Base-by-base conservation (phyloP, 2,888 invertebrate species). In the Stomorhina lunata region DNA sequence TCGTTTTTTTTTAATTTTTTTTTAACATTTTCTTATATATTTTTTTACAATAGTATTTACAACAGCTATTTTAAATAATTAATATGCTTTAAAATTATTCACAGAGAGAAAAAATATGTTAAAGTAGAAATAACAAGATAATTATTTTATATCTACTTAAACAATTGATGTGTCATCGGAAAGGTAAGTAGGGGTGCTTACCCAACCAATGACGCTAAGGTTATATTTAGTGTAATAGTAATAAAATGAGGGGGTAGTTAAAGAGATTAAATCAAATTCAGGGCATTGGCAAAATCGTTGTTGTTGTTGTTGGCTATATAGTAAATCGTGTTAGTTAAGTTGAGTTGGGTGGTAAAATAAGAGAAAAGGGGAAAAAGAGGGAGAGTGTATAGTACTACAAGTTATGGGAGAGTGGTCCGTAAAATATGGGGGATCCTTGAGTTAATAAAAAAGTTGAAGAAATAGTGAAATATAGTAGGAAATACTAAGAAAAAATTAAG, bases 11-110 rank as follows among this genome's bases (percentile, higher is more conserved):
- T 63, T 48, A 61, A 68, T 61, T 53, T 80, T 76, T 65, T 65
- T 20, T 37, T 50, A 45, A 37, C n/a, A 63, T 37, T 69, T 71
- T 50, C 7, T 63, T 37, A 71, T 71, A 15, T 66, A 34, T 37
- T 61, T 68, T n/a, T 73, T 78, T 81, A 68, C 48, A 78, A 73
- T 69, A 66, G 85, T 88, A 89, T 89, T 86, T 89, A 89, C 89
- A 89, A 87, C 86, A 84, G 85, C 86, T 84, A 85, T 86, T 71
- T 86, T 68, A 73, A 81, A 65, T 71, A 76, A 75, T 72, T 75
- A 59, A 84, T 65, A 72, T 59, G 77, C 27, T 77, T 48, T 73
- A 72, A 72, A 66, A 77, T 66, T 77, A 72, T 79, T 79, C 75
- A 79, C 78, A 79, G 78, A 48, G 20, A 77, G 32, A 45, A 27